Base-by-base conservation (phyloP, 2,888 invertebrate genomes). In the Brachypterus glaber region DNA sequence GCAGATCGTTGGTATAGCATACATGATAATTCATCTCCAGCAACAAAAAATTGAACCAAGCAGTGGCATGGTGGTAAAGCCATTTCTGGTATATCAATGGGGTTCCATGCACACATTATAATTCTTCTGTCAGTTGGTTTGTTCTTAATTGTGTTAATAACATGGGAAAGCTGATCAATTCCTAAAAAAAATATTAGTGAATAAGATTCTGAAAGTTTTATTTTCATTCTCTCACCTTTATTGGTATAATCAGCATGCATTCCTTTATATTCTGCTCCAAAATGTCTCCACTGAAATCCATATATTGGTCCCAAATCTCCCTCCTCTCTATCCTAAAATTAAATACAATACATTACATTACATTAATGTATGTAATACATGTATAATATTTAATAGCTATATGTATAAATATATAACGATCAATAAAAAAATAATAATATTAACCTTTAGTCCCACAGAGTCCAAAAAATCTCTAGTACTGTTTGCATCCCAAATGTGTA, bases 201-300 rank as follows among this genome's bases (percentile, higher is more conserved):
- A n/a, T n/a, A n/a, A n/a, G 24, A 91, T 70, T n/a, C n/a, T n/a
- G n/a, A n/a, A n/a, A n/a, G n/a, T n/a, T n/a, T n/a, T n/a, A n/a
- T n/a, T n/a, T n/a, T n/a, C n/a, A n/a, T n/a, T n/a, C n/a, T n/a
- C n/a, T n/a, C 45, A n/a, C 97, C 97, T 67, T 76, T 64, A 39
- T 58, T 55, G 2, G 68, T 72, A 58, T 97, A 97, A 64, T 95
- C 82, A 13, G 82, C 73, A 47, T 82, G 72, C 70, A 86, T 84
- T 50, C 82, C 77, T 32, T 73, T 67, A 63, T 98, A 97, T 52
- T 84, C 69, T 0, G 96, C 95, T 12, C 97, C 97, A 68, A 82
- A 95, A 61, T 98, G 95, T 40, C 96, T 76, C 97, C 97, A 98
- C 62, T 97, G 97, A 59, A 97, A 98, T 0, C 96, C 97, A 69